Base-by-base conservation (phyloP, 2,888 invertebrate genomes). In the Eudasyphora cyanicolor region DNA sequence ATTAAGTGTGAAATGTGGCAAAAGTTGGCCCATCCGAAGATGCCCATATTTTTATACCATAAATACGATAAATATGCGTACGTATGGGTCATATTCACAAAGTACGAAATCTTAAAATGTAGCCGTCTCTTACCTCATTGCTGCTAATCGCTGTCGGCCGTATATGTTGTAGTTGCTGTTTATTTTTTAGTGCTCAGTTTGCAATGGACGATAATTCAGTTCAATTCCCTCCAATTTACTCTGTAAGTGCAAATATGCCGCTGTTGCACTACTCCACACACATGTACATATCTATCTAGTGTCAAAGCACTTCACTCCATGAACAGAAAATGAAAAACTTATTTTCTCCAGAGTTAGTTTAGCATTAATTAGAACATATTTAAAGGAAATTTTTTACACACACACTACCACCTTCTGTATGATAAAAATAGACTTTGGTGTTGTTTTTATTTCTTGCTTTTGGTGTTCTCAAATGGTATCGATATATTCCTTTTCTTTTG, bases 351-450 rank as follows among this genome's bases (percentile, higher is more conserved):
- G 67, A 17, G 19, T 42, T 57, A 17, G 19, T 42, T 57, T 64
- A 21, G 19, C 64, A 67, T 8, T 67, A 67, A 67, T 67, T 67
- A 67, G 67, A 67, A 67, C 67, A 67, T 42, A 19, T 2, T 24
- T 24, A n/a, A 67, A 60, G 60, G 29, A 60, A 35, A 67, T 21
- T 21, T 42, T 35, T 19, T 19, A 35, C 62, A 62, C 62, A 67
- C 67, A 38, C n/a, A 64, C 10, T 8, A n/a, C n/a, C 17, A 2
- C 29, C 3, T 12, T 24, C 19, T 42, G 19, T 42, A 21, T 4
- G 38, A 67, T 67, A 67, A 67, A 67, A 67, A 67, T 67, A 67
- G 67, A 67, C 14, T 67, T 21, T 38, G n/a, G n/a, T n/a, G 67
- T 67, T 67, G 14, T 35, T 67, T 29, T n/a, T 35, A 35, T 5